A percentile compares a stretch with the other conserved stretches of the same genome.
phyloP scores from a whole-genome alignment of 1,140 invertebrate species.

The Microplitis mediator region DNA sequence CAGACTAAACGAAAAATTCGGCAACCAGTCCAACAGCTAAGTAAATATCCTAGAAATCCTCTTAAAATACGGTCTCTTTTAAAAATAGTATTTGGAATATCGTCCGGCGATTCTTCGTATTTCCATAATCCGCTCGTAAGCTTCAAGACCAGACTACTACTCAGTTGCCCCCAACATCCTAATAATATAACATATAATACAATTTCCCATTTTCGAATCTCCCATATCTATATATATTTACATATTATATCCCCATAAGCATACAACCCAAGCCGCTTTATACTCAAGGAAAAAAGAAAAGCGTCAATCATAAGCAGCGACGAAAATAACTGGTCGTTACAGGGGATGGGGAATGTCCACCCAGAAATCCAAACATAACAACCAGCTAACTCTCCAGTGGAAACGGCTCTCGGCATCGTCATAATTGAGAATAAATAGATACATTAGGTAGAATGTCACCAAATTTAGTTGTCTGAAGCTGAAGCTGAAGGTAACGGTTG shows the following conservation, averaged over 20 bases:
- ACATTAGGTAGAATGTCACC: conserved; percentile 17
- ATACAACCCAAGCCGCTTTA: background rate
- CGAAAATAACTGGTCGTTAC: background rate
- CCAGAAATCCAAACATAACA: no score
- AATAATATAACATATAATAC: conserved; percentile 27
- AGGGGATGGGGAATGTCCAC: no score
- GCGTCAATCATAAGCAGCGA: conserved; percentile 25
- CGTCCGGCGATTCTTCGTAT: conserved; percentile 18
- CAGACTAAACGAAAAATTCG: no score
- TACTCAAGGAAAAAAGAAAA: conserved; percentile 14
- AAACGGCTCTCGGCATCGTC: background rate
- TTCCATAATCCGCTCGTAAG: conserved; percentile 31
- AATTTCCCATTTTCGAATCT: conserved; percentile 7
- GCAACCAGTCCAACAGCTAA: no score
- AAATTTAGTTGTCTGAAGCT: background rate
- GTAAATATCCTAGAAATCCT: conserved; percentile 10
- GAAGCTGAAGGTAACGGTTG: background rate
- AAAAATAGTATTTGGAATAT: background rate
- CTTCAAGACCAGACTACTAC: conserved; percentile 26
- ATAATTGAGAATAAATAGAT: conserved; percentile 39
- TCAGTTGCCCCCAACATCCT: conserved; percentile 14
- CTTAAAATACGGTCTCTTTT: conserved; percentile 25
- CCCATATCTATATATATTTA: background rate
- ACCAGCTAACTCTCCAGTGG: no score
- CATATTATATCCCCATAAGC: background rate